Base-by-base conservation (phyloP, 2,888 invertebrate genomes). In the Aphidius colemani region DNA sequence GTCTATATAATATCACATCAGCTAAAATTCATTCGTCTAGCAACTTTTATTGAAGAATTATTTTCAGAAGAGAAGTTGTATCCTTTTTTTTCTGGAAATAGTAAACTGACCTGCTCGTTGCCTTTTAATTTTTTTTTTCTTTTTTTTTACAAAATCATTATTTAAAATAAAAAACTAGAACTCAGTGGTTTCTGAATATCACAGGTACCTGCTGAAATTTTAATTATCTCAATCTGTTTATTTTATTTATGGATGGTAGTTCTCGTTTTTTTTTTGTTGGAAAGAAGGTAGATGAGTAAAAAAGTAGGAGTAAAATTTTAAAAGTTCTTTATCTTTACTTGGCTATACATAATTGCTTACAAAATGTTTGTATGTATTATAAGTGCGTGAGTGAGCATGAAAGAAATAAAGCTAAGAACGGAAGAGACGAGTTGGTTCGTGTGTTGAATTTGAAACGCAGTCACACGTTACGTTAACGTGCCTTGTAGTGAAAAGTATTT, bases 341-440 rank as follows among this genome's bases (percentile, higher is more conserved):
- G 51, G 53, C 30, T 55, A 55, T 55, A 30, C 30, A 30, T 30
- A 30, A 30, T 30, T 30, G 30, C 30, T 30, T 30, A 30, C 55
- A 44, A 13, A 13, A 18, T 53, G 8, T 48, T 13, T 48, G 7
- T 48, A 7, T 6, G 6, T 10, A 13, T 4, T 48, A 8, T 53
- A 13, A 11, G 53, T 56, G 13, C 18, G 46, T 57, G 46, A 46
- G 18, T n/a, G 45, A 46, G 57, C 57, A 46, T 45, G 45, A 57
- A 30, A 30, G 3, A 30, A 30, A 30, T 45, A 57, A 39, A 56
- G 57, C 40, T 40, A 46, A 45, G 74, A 79, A 74, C 78, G 80
- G 79, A 79, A 79, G 80, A 74, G 74, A 72, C 72, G 67, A 49
- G 57, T 66, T 72, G 72, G 72, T 63, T 71, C 78, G 78, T 78